These are phyloP conservation scores for Brachyptera putata DNA, from an alignment of 2,888 invertebrate species.

Conservation along the genomic window DNA sequence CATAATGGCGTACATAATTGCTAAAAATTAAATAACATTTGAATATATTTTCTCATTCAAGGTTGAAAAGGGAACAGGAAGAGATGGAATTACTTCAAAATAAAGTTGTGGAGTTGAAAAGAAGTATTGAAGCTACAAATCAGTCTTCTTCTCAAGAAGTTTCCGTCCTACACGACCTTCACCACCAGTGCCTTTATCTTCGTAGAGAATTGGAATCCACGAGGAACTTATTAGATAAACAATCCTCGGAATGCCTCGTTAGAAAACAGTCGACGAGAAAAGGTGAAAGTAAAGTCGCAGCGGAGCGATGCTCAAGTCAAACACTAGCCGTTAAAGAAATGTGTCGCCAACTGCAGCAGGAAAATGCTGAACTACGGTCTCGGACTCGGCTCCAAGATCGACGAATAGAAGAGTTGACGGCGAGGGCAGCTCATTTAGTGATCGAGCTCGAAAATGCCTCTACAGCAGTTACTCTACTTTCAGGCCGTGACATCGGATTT, in stretches of 20 bases:
- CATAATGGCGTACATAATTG: too few relatives aligned
- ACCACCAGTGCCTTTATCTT: conserved; percentile 19
- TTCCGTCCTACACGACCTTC: conserved; percentile 21
- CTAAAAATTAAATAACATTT: too few relatives aligned
- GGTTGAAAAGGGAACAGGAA: conserved; percentile 26
- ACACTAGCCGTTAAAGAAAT: background rate
- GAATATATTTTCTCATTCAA: too few relatives aligned
- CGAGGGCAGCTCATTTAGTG: conserved; percentile 23
- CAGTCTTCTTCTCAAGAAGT: conserved; percentile 17
- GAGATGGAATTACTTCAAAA: conserved; percentile 18
- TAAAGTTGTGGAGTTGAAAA: conserved; percentile 23
- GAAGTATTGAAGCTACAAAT: conserved; percentile 22
- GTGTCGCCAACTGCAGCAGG: conserved; percentile 33
- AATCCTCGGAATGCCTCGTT: background rate
- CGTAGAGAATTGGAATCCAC: conserved; percentile 25
- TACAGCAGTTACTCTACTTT: background rate
- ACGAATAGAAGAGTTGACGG: conserved; percentile 29
- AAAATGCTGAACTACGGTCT: conserved; percentile 34
- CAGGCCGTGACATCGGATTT: background rate
- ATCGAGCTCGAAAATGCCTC: conserved; percentile 24
- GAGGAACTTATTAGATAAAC: background rate
- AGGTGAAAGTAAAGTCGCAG: background rate
- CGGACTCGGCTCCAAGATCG: conserved; percentile 26
- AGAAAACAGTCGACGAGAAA: background rate
- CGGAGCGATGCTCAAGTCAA: background rate